These are phyloP conservation scores for Empidonax traillii DNA, from an alignment of 2,113 vertebrate genomes.

Conservation along the genomic window DNA sequence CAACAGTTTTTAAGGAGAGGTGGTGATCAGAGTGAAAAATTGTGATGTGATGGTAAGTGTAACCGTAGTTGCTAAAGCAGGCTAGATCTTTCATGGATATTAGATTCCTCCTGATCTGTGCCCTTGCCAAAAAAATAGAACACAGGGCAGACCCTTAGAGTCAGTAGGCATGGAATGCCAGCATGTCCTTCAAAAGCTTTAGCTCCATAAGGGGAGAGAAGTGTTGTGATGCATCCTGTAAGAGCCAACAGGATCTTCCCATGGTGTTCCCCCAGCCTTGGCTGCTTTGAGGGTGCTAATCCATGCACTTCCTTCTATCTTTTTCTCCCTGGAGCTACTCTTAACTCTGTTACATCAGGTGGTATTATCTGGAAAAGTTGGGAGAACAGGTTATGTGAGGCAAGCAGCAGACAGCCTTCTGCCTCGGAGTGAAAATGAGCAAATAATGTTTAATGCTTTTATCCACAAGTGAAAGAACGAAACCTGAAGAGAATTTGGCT, in stretches of 20 bases:
- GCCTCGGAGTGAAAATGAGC: background rate
- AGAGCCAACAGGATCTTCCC: background rate
- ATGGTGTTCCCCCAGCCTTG: background rate
- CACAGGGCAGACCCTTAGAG: background rate
- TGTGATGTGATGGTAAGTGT: fast-evolving
- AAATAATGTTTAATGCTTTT: background rate
- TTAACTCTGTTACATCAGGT: background rate
- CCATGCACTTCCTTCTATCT: background rate
- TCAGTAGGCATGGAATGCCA: background rate
- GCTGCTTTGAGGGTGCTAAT: background rate
- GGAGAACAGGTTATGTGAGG: background rate
- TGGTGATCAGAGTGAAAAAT: background rate
- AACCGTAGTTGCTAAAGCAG: too few relatives aligned
- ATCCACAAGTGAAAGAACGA: background rate
- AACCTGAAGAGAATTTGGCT: background rate
- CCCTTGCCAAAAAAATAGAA: background rate
- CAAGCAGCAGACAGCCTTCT: background rate
- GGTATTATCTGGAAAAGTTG: background rate
- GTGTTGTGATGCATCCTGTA: background rate
- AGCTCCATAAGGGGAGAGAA: background rate
- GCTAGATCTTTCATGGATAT: too few relatives aligned
- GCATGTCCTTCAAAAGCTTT: background rate
- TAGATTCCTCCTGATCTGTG: background rate
- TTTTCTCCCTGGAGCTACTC: background rate
- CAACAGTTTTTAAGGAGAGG: background rate